Percentiles rank a stretch among this genome's conserved stretches.
These are phyloP conservation scores for Meriones unguiculatus DNA, from an alignment of 2,113 vertebrate genomes.

Conservation along the genomic window DNA sequence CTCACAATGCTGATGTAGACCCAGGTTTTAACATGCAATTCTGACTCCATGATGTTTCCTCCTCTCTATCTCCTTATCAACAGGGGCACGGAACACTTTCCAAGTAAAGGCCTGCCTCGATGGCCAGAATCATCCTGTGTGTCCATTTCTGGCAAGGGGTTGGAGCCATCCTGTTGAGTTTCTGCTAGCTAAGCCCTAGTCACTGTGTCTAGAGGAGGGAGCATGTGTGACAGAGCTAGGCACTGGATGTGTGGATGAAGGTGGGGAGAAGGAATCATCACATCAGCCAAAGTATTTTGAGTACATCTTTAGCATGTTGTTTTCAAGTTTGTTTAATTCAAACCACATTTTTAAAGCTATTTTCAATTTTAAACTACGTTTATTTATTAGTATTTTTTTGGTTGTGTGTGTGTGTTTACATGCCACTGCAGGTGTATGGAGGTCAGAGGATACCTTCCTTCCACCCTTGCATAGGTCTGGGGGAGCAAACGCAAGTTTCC, in stretches of 20 bases:
- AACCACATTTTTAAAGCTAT: neutral
- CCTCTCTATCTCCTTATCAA: neutral
- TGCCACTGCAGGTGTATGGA: neutral
- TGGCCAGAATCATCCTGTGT: neutral
- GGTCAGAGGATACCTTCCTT: neutral
- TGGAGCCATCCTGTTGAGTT: neutral
- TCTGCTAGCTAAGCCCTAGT: neutral
- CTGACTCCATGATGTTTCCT: neutral
- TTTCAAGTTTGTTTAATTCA: neutral
- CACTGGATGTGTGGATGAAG: neutral
- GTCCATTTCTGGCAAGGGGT: neutral
- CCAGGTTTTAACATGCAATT: neutral
- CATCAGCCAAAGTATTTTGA: neutral
- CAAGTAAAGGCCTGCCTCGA: neutral
- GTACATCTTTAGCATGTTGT: neutral
- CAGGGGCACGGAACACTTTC: neutral
- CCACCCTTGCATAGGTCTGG: too few relatives aligned
- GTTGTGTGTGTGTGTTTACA: neutral
- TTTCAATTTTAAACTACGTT: neutral
- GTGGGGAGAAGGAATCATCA: neutral
- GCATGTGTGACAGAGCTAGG: neutral
- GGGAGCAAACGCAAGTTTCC: too few relatives aligned
- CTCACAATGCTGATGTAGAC: neutral
- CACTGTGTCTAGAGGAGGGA: neutral
- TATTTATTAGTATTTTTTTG: neutral